Evolutionary conservation across 2,113 vertebrate genomes (phyloP).

Genomic region (Periophthalmodon schlosseri): DNA sequence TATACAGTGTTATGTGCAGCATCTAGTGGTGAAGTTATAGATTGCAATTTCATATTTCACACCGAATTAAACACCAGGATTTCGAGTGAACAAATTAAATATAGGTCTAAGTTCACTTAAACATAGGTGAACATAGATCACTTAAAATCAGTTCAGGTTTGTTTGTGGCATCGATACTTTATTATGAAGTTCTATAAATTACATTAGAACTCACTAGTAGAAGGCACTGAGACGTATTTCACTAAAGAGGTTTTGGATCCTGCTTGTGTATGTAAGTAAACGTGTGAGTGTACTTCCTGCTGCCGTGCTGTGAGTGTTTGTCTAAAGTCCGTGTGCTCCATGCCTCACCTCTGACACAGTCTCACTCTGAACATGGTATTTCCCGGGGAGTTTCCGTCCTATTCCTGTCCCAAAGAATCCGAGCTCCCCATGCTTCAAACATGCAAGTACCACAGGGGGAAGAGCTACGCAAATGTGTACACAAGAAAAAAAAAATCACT

Average conservation of each 20-base stretch:
- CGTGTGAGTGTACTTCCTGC: neutral
- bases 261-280: neutral
- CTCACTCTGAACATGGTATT: conserved; percentile 29
- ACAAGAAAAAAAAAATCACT: too few relatives aligned
- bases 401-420: conserved; percentile 45
- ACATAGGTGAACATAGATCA: neutral
- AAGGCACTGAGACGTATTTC: neutral
- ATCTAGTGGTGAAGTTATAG: neutral
- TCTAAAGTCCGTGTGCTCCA: conserved; percentile 19
- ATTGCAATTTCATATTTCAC: neutral
- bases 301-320: conserved; percentile 1
- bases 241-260: neutral
- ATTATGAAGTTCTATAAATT: neutral
- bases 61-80: neutral
- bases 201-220: neutral
- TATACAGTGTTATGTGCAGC: neutral
- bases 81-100: neutral
- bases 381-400: conserved; percentile 57
- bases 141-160: neutral
- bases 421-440: conserved; percentile 4
- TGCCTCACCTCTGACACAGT: conserved; percentile 14
- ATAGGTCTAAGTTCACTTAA: neutral
- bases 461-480: too few relatives aligned
- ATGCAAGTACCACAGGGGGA: neutral
- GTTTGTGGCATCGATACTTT: neutral